Evolutionary conservation across 2,797 vertebrate genomes (phyloP), one percentile per base, ranked within the genome.

Genomic region (Onychomys torridus): DNA sequence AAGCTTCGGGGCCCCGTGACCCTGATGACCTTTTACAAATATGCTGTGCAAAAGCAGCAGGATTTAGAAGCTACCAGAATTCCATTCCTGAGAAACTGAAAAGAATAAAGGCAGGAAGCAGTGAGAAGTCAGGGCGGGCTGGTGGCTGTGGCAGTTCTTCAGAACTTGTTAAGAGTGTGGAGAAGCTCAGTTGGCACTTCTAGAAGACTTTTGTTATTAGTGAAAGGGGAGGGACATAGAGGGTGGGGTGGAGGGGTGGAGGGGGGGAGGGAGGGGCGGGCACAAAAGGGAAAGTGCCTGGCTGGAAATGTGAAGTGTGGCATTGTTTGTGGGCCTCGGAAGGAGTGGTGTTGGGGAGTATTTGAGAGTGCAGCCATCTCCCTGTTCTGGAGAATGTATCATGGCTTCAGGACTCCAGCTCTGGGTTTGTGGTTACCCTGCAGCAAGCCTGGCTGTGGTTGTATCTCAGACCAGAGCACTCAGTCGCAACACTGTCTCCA

Each of bases 361-460:
- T 21, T 84, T 78, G 88, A 65, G 49, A 83, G 17, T 40, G 84
- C 10, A 23, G 52, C 49, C 9, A 63, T 32, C 34, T 86, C 73
- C 43, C n/a, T 95, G 59, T 46, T 76, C 81, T 81, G 69, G 88
- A 92, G 94, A 83, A 43, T 67, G 75, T 0, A 46, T 34, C 83
- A 0, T 78, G 67, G 55, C 59, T 77, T 63, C 65, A 61, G 52
- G 27, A 76, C 43, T 87, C 49, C 25, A 82, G 59, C 52, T 89
- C 77, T 65, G 55, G 52, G 17, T 89, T 92, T 93, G 37, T 93
- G 76, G 49, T 85, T 94, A 83, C 77, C 89, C 90, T 46, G 7
- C n/a, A 69, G 59, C 2, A 11, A 49, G 40, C 90, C 6, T 7
- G 52, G 12, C 49, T 71, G 77, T 10, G 12, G 43, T 34, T 73